Evolutionary conservation across 2,888 invertebrate genomes (phyloP), one percentile per base, ranked within the genome.

Genomic region (Trypoxylon attenuatum): DNA sequence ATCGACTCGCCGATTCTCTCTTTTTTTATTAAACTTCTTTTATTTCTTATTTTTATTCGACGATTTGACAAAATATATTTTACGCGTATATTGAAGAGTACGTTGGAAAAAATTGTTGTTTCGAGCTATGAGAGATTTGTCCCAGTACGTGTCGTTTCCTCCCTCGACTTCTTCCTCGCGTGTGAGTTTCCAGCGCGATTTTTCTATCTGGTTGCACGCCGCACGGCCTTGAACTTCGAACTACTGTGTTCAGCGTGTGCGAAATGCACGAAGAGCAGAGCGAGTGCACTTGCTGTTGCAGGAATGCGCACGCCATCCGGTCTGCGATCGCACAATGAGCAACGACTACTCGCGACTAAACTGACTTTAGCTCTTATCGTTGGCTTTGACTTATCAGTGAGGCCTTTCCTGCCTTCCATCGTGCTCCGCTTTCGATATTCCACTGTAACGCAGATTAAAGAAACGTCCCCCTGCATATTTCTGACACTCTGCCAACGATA

Each of bases 211-310:
- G 42, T 15, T 54, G 51, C 45, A 52, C 52, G 51, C 13, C 33
- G 38, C 23, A 52, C 60, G 71, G 59, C 74, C 74, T 74, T 74
- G 74, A 74, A 74, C 74, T 74, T 74, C 47, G 49, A 52, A 65
- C 54, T 39, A 41, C 5, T 50, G 53, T 22, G 23, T 15, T 23
- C 33, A 50, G 57, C 29, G n/a, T n/a, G n/a, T n/a, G n/a, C 25
- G n/a, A 33, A 33, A 13, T 33, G 33, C 38, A 27, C 19, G 23
- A 27, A n/a, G 47, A 10, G 21, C 21, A n/a, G 16, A 19, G 8
- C 2, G 18, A 23, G 45, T 47, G 33, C 46, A 56, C 4, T 39
- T 41, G 41, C 42, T 25, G 54, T 6, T 15, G 43, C 22, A 50
- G 5, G 25, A 19, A 21, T 16, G 33, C 39, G 38, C 47, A 61